Evolutionary conservation across 2,888 invertebrate species (phyloP).

Genomic region (Anaspis maculata): DNA sequence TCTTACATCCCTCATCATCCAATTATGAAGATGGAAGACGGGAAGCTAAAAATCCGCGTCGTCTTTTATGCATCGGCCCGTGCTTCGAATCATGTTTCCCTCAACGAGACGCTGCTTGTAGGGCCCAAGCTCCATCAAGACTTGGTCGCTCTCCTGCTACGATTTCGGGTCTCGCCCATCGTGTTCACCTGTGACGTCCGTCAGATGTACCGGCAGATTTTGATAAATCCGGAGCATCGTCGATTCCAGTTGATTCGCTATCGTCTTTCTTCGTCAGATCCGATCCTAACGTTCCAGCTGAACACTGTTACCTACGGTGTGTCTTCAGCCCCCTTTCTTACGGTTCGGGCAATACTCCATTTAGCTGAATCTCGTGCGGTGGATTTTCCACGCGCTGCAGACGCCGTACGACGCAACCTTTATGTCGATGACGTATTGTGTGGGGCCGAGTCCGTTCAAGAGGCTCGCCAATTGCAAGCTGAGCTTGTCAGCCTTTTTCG

Average conservation of each 20-base stretch:
- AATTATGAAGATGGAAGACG: not conserved
- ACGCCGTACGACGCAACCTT: not conserved
- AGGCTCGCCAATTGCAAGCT: not conserved
- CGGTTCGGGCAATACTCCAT: conserved; percentile 1
- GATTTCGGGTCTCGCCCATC: conserved; percentile 2
- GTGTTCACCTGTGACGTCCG: not conserved
- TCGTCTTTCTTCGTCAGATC: not conserved
- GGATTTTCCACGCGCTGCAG: not conserved
- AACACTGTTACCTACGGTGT: conserved; percentile 3
- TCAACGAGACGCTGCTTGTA: conserved; percentile 1
- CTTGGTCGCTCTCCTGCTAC: not conserved
- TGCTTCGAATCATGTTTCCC: not conserved
- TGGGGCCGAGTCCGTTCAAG: not conserved
- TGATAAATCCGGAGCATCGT: not conserved
- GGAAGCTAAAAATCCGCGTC: not conserved
- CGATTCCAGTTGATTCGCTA: conserved; percentile 8
- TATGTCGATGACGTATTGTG: conserved; percentile 2
- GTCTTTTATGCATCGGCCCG: conserved; percentile 1
- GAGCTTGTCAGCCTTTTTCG: not conserved
- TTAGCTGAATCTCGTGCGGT: not conserved
- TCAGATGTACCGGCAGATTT: conserved; percentile 3
- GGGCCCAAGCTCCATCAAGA: conserved; percentile 1
- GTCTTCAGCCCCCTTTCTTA: conserved; percentile 1
- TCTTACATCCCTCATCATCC: conserved; percentile 17
- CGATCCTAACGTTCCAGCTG: not conserved